Percentiles rank a stretch among this genome's conserved stretches.
phyloP scores from a whole-genome alignment of 2,888 invertebrate genomes.

The Endotricha flammealis region DNA sequence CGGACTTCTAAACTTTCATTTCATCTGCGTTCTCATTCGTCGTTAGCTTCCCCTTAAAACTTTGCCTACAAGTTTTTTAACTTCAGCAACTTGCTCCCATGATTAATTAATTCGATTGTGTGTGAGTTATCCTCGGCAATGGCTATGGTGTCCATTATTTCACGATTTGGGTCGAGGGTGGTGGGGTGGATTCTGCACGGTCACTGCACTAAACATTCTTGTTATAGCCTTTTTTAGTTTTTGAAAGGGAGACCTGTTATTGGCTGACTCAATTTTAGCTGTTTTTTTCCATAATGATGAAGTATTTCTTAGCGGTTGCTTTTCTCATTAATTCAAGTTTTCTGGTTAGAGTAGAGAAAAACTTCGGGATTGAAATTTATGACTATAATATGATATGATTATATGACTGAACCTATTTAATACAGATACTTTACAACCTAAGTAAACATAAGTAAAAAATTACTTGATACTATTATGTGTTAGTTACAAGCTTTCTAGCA shows the following conservation, averaged over 20 bases:
- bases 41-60: slow-evolving; percentile 75
- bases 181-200: slow-evolving; percentile 61
- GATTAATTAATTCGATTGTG: slow-evolving; percentile 77
- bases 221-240: slow-evolving; percentile 45
- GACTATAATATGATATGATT: too few species aligned
- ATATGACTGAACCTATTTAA: too few species aligned
- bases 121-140: slow-evolving; percentile 63
- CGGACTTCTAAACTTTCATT: slow-evolving; percentile 62
- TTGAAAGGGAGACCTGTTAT: slow-evolving; percentile 41
- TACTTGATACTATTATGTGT: too few species aligned
- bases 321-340: too few species aligned
- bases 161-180: slow-evolving; percentile 60
- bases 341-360: too few species aligned
- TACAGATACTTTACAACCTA: too few species aligned
- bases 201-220: slow-evolving; percentile 63
- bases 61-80: slow-evolving; percentile 71
- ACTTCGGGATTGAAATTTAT: too few species aligned
- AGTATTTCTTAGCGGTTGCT: too few species aligned
- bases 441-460: too few species aligned
- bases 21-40: slow-evolving; percentile 64
- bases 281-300: slow-evolving; percentile 14
- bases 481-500: too few species aligned
- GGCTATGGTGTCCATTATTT: slow-evolving; percentile 63
- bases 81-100: slow-evolving; percentile 59
- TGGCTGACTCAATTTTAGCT: slow-evolving; percentile 44